These are phyloP conservation scores for Lacerta bilineata DNA, from an alignment of 2,797 vertebrate genomes.

Conservation along the genomic window DNA sequence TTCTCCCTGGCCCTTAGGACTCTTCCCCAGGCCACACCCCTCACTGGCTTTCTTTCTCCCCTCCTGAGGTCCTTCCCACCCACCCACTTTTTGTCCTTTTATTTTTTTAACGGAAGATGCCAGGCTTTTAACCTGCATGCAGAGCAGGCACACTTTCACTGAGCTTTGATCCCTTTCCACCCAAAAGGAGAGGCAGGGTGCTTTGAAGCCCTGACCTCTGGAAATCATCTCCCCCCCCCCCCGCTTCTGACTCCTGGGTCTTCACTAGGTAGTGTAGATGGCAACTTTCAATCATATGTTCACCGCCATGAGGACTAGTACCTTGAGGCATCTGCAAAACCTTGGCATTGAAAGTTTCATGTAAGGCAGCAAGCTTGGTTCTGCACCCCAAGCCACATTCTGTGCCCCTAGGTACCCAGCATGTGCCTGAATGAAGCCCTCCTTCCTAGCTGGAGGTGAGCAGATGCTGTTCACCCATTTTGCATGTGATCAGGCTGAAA, in stretches of 20 bases:
- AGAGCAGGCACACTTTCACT: neutral
- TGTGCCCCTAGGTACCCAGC: neutral
- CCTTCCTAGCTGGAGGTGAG: neutral
- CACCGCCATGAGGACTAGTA: neutral
- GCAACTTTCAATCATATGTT: neutral
- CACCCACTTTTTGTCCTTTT: no score
- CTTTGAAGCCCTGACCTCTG: neutral
- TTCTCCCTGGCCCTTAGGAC: no score
- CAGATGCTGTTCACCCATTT: neutral
- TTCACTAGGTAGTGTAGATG: neutral
- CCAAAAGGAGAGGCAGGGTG: neutral
- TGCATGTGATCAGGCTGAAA: neutral
- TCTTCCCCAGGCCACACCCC: no score
- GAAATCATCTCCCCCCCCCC: neutral
- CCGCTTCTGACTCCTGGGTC: neutral
- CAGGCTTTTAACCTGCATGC: no score
- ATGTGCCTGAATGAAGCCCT: neutral
- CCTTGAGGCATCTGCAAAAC: neutral
- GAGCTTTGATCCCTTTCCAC: neutral
- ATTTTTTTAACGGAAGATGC: no score
- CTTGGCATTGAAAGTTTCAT: neutral
- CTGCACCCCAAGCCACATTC: neutral
- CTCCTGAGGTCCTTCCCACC: neutral
- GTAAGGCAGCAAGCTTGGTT: neutral
- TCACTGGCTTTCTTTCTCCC: no score